These are phyloP conservation scores for Chionomys nivalis DNA, from an alignment of 2,113 vertebrate species.

Conservation along the genomic window DNA sequence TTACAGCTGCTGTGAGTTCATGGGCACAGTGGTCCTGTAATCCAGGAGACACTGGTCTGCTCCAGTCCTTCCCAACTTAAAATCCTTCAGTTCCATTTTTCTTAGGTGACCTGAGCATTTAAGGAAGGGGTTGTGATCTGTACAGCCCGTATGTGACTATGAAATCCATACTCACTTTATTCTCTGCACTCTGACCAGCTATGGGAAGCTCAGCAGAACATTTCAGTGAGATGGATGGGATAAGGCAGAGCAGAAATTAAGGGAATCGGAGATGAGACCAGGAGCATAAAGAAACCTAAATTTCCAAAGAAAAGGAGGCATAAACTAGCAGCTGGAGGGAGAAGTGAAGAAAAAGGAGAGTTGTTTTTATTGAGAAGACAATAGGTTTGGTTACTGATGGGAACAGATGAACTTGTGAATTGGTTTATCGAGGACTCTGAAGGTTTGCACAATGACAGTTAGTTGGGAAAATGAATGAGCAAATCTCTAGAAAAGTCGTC, in stretches of 20 bases:
- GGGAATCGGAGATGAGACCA: neutral
- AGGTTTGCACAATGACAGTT: neutral
- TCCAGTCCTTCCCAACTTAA: neutral
- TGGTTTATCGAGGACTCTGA: neutral
- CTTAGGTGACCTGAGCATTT: neutral
- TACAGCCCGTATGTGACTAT: neutral
- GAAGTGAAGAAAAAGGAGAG: neutral
- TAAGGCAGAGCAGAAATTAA: neutral
- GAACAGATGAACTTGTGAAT: neutral
- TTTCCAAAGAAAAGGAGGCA: neutral
- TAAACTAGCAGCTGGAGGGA: neutral
- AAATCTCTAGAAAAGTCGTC: neutral
- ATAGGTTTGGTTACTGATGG: neutral
- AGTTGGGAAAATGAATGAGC: neutral
- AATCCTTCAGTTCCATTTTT: neutral
- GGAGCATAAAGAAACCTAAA: neutral
- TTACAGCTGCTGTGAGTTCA: neutral
- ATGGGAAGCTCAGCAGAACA: neutral
- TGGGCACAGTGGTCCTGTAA: neutral
- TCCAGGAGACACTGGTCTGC: neutral
- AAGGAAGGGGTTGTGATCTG: neutral
- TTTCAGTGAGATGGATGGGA: neutral
- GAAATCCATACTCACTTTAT: neutral
- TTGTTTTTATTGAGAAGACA: neutral
- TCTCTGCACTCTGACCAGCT: neutral